Evolutionary conservation across 2,888 invertebrate genomes (phyloP), one percentile per base, ranked within the genome.

Genomic region (Pedicia rivosa): DNA sequence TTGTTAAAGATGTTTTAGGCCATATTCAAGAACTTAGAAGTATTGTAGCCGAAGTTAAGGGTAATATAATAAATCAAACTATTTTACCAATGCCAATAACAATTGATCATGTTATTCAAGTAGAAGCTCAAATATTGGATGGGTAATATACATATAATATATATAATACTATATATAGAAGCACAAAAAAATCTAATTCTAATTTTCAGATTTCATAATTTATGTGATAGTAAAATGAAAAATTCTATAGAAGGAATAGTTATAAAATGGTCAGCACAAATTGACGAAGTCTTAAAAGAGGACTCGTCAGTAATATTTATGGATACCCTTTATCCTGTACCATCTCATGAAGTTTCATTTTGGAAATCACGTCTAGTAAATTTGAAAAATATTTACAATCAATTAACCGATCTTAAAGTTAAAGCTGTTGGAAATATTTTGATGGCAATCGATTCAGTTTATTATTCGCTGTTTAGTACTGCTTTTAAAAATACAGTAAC

Each of bases 51-150:
- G 72, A 78, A 68, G 72, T 59, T 48, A 57, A 55, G 58, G 91
- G 91, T 12, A 84, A 87, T 57, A 78, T 90, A 63, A 71, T 74
- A 44, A 88, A 87, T 47, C 81, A 87, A 64, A 90, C 87, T 2
- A 69, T 90, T 52, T 65, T 94, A 38, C 84, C 90, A 17, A 77
- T 92, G 72, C 90, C 91, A 16, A 70, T 78, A 50, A 78, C 78
- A 14, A 68, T 77, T 25, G 75, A 78, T 47, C 65, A 64, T 42
- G 70, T 86, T 42, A 73, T 73, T 47, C 65, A 73, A 39, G 70
- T 72, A 9, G 71, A 72, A 53, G 50, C 63, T 41, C 51, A 54
- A 35, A 58, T 66, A 24, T 60, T 62, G 34, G 54, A 57, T 25
- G 62, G 62, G 65, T 65, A 53, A 55, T 8, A n/a, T n/a, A n/a